Evolutionary conservation across 1,140 invertebrate genomes (phyloP).

Genomic region (Colletes latitarsis): DNA sequence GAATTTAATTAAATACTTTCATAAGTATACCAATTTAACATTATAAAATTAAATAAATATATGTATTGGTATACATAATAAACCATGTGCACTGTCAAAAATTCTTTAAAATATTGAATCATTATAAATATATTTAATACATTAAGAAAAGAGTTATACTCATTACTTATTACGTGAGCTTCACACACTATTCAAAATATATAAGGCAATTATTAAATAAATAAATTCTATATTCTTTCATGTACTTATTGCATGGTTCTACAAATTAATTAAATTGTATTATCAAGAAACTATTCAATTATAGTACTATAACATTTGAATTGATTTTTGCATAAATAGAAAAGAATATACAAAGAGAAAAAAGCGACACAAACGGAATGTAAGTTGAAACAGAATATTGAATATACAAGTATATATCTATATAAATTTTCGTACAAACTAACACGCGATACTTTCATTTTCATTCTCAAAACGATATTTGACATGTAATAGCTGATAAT

Average conservation of each 20-base stretch:
- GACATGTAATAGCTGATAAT: constrained; percentile 10
- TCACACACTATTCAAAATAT: neutral
- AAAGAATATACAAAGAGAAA: constrained; percentile 17
- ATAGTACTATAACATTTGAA: neutral
- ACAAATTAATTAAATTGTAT: neutral
- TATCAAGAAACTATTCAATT: neutral
- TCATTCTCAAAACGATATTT: neutral
- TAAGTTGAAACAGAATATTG: constrained; percentile 23
- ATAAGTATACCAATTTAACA: no score
- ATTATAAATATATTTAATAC: neutral
- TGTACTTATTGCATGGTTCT: neutral
- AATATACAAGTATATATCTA: neutral
- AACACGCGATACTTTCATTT: neutral
- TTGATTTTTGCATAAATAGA: constrained; percentile 1
- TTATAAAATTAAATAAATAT: neutral
- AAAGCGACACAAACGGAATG: constrained; percentile 16
- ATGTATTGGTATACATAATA: neutral
- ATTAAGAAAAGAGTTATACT: neutral
- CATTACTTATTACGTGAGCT: neutral
- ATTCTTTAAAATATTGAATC: neutral
- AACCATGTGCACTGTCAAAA: neutral
- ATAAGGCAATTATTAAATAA: neutral
- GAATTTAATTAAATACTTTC: no score
- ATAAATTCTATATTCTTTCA: neutral
- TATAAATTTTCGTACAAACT: constrained; percentile 8